Base-by-base conservation (phyloP, 2,888 invertebrate species). In the Drosophila lutescens region DNA sequence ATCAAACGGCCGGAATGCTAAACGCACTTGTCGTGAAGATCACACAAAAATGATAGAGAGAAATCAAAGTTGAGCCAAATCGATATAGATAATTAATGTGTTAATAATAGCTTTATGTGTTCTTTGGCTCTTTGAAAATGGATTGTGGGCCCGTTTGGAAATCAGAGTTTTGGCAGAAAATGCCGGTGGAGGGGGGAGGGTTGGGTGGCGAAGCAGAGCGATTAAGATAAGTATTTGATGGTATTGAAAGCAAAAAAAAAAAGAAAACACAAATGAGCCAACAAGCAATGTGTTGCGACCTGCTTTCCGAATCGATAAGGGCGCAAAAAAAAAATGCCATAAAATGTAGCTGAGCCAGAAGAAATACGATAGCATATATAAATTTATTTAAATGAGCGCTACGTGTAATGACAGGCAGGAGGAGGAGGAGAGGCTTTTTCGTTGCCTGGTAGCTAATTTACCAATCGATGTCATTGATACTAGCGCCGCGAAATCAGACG, bases 331-430 rank as follows among this genome's bases (percentile, higher is more conserved):
- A 56, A 55, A 58, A 32, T 62, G 73, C 68, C 80, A 83, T 82
- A 77, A 86, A 83, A 81, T 50, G 55, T 63, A 56, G 59, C 47
- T 44, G 51, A 49, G 49, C 34, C 49, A 49, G 69, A 58, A 84
- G 76, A 74, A 47, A 66, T 43, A 36, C 69, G 38, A 36, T 47
- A 54, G 53, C 66, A 67, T 77, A 86, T 74, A 69, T 82, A 86
- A 84, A 86, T 82, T 86, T 86, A 86, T 82, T 82, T 86, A 82
- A 82, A 82, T 82, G 82, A 80, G 87, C 63, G 61, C 66, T 66
- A 86, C 82, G 82, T 82, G 87, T 69, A 78, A 86, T 80, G 81
- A 76, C 84, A 30, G 78, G 30, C 30, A 17, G 13, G 9, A 6
- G 46, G 17, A 15, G 7, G 12, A 17, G 10, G 8, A 8, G 30